A percentile compares a stretch with the other conserved stretches of the same genome.
Conservation (phyloP, 2,113 vertebrate genomes). For the Anolis carolinensis region DNA sequence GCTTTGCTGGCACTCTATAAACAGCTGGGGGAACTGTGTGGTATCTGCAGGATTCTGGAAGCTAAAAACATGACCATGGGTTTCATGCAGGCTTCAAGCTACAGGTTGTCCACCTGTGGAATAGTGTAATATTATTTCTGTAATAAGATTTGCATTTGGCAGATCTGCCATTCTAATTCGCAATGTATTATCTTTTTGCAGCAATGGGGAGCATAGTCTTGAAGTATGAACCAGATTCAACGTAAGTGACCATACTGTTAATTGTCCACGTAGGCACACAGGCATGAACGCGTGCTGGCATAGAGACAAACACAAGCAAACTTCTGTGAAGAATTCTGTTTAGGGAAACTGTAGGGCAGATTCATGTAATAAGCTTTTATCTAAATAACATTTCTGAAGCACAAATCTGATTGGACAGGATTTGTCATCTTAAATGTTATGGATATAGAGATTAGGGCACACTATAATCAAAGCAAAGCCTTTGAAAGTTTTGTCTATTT, state of each 20-base stretch:
- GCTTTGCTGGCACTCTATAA: background rate
- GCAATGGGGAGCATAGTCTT: constrained; percentile 94
- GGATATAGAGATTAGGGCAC: background rate
- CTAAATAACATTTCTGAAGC: background rate
- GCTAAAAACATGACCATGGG: background rate
- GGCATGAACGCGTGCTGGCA: background rate
- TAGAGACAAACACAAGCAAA: background rate
- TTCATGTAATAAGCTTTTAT: background rate
- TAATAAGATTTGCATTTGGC: background rate
- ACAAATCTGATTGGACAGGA: background rate
- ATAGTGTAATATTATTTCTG: background rate
- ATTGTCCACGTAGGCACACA: background rate
- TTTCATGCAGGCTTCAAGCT: too few relatives aligned
- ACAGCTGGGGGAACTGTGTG: too few relatives aligned
- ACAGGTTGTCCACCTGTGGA: background rate
- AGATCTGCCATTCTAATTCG: background rate
- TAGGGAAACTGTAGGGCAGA: background rate
- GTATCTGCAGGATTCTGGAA: too few relatives aligned
- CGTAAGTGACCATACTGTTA: constrained; percentile 77
- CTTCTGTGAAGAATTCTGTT: background rate
- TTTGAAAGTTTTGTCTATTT: background rate
- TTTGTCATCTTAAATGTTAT: background rate
- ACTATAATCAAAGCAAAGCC: background rate
- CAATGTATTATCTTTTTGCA: constrained; percentile 58
- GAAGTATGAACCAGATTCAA: constrained; percentile 88